Evolutionary conservation across 2,797 vertebrate species (phyloP).

Genomic region (Mycteria americana): DNA sequence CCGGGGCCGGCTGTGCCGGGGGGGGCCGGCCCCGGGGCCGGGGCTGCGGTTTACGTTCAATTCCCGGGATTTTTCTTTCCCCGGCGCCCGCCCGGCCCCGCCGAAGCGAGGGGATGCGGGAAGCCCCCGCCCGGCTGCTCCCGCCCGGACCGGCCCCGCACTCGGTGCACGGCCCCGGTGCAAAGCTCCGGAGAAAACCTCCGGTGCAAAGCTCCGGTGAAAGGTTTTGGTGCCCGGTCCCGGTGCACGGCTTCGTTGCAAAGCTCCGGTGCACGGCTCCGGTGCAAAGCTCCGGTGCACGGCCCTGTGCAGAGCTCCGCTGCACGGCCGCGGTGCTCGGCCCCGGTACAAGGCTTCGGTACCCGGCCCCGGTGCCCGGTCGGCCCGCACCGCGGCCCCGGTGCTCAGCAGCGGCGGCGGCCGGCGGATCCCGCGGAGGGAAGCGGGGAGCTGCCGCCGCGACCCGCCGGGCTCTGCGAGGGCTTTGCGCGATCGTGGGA

Average conservation of each 20-base stretch:
- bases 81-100: background rate
- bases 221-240: background rate
- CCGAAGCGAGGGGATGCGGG: background rate
- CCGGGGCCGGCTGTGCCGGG: background rate
- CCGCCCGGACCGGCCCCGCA: background rate
- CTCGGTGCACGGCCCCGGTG: background rate
- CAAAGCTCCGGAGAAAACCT: background rate
- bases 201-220: background rate
- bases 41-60: background rate
- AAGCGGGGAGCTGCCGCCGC: background rate
- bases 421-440: background rate
- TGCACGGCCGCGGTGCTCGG: background rate
- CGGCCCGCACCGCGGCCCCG: background rate
- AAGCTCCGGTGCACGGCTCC: background rate
- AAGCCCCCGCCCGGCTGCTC: background rate
- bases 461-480: background rate
- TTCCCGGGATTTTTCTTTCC: background rate
- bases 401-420: background rate
- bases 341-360: background rate
- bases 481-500: background rate
- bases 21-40: background rate
- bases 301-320: background rate
- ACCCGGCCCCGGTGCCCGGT: background rate
- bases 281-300: background rate
- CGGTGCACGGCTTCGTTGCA: background rate